These are phyloP conservation scores for Narcine bancroftii DNA, from an alignment of 2,113 vertebrate species.

Conservation along the genomic window DNA sequence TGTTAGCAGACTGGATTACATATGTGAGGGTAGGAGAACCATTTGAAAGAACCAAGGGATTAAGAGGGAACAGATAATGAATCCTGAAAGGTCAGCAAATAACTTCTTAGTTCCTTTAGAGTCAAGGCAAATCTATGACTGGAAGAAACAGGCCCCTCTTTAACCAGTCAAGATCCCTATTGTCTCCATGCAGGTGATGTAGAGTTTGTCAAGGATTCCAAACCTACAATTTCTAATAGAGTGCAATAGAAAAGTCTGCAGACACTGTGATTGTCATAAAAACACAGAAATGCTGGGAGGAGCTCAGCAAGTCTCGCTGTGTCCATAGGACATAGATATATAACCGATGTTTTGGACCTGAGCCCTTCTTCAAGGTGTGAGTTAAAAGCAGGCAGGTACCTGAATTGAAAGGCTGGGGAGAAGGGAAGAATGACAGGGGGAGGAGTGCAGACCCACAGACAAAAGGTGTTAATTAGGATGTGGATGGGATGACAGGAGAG, in stretches of 20 bases:
- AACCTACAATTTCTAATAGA: not conserved
- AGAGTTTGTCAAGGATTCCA: not conserved
- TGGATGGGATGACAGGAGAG: too few species aligned
- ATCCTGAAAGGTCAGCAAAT: not conserved
- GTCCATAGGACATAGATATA: too few species aligned
- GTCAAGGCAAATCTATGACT: not conserved
- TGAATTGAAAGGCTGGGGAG: too few species aligned
- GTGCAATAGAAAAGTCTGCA: not conserved
- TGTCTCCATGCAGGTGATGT: not conserved
- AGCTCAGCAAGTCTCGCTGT: too few species aligned
- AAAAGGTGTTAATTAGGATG: too few species aligned
- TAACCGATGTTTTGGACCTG: too few species aligned
- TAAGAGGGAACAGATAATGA: not conserved
- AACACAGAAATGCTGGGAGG: too few species aligned
- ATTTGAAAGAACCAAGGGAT: not conserved
- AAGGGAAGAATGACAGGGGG: too few species aligned
- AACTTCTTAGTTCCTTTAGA: not conserved
- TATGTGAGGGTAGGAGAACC: not conserved
- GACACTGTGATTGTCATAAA: too few species aligned
- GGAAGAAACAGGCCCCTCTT: not conserved
- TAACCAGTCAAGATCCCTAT: not conserved
- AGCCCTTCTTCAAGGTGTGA: too few species aligned
- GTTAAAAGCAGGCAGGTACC: too few species aligned
- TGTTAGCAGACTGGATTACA: not conserved
- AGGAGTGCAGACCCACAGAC: too few species aligned